These are phyloP conservation scores for Tinea semifulvella DNA, from an alignment of 2,888 invertebrate species.

Conservation along the genomic window DNA sequence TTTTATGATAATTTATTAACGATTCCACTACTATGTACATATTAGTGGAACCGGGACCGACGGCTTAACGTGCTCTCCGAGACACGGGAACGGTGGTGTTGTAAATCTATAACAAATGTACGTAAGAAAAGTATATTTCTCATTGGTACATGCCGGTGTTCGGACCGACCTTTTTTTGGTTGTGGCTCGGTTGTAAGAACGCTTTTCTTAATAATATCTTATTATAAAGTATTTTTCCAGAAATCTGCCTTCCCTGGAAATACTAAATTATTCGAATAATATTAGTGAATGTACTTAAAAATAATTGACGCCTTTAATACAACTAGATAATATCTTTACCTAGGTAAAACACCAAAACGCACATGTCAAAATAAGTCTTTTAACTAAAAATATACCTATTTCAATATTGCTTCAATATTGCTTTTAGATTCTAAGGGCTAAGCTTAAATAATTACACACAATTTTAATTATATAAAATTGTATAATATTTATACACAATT, in stretches of 20 bases:
- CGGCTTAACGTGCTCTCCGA: too few relatives aligned
- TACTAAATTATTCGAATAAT: background rate
- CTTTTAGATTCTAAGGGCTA: background rate
- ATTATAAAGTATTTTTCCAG: too few relatives aligned
- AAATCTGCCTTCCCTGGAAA: background rate
- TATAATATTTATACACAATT: background rate
- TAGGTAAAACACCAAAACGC: slow-evolving; percentile 5
- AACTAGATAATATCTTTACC: background rate
- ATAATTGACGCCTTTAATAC: background rate
- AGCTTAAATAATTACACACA: background rate
- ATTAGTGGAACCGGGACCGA: too few relatives aligned
- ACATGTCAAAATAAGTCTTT: slow-evolving; percentile 7
- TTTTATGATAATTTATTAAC: too few relatives aligned
- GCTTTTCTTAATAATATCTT: too few relatives aligned
- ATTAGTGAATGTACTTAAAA: background rate
- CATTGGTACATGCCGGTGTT: too few relatives aligned
- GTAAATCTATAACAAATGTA: too few relatives aligned
- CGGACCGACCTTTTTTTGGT: too few relatives aligned
- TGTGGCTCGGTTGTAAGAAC: too few relatives aligned
- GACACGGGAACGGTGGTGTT: too few relatives aligned
- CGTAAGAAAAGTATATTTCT: too few relatives aligned
- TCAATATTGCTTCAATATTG: slow-evolving; percentile 7
- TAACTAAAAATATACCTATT: background rate
- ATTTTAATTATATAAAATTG: background rate
- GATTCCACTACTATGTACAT: too few relatives aligned